Conservation (phyloP, 1,140 invertebrate species). For the Drosophila burlai region DNA sequence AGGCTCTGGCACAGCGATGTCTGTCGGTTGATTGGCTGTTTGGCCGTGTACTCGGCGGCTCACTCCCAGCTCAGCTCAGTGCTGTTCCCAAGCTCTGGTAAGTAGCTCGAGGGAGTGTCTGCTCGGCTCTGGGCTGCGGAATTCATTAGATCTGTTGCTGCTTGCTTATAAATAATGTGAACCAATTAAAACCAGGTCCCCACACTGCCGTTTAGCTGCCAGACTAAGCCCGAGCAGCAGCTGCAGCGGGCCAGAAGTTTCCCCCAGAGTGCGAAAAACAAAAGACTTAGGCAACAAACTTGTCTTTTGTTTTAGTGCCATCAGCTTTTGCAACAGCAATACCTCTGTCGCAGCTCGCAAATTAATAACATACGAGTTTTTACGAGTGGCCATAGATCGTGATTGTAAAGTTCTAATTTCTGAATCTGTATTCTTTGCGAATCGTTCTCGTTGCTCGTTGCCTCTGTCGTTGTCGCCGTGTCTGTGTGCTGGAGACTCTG, state of each 20-base stretch:
- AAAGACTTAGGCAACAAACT: slow-evolving; percentile 66
- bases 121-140: slow-evolving; percentile 11
- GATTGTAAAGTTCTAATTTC: slow-evolving; percentile 41
- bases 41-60: slow-evolving; percentile 1
- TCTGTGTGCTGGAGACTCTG: slow-evolving; percentile 8
- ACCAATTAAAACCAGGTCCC: slow-evolving; percentile 49
- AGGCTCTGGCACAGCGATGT: slow-evolving; percentile 2
- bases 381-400: slow-evolving; percentile 19
- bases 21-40: slow-evolving; percentile 4
- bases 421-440: slow-evolving; percentile 30
- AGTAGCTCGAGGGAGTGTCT: slow-evolving; percentile 45
- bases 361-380: slow-evolving; percentile 34
- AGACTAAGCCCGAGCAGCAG: slow-evolving; percentile 11
- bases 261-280: slow-evolving; percentile 36
- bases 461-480: background rate
- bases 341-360: slow-evolving; percentile 11
- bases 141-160: slow-evolving; percentile 32
- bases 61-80: slow-evolving; percentile 6
- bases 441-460: slow-evolving; percentile 25
- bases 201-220: slow-evolving; percentile 21
- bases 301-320: slow-evolving; percentile 44
- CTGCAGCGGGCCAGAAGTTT: slow-evolving; percentile 20
- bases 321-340: slow-evolving; percentile 15
- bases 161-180: slow-evolving; percentile 46
- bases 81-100: slow-evolving; percentile 15